phyloP scores from a whole-genome alignment of 2,888 invertebrate genomes.

The Alloplasta piceator region DNA sequence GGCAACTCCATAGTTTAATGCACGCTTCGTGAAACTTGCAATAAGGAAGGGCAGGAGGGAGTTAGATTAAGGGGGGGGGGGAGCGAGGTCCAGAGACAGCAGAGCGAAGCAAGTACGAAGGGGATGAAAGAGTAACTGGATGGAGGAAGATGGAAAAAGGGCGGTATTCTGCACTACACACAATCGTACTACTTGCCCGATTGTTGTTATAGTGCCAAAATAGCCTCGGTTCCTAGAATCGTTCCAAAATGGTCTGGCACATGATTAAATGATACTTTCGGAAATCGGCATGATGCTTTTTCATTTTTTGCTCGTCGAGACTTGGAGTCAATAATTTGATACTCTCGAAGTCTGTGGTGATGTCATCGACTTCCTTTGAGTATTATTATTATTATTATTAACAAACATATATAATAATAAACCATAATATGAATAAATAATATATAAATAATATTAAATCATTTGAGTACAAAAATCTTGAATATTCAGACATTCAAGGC shows the following conservation, averaged over 20 bases:
- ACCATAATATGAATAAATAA: no score
- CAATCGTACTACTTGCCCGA: slow-evolving; percentile 76
- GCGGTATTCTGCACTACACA: slow-evolving; percentile 72
- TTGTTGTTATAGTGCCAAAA: slow-evolving; percentile 69
- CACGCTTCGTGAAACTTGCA: slow-evolving; percentile 82
- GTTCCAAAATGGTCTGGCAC: no score
- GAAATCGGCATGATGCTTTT: not conserved
- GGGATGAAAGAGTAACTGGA: slow-evolving; percentile 58
- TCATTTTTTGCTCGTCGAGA: no score
- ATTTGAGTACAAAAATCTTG: no score
- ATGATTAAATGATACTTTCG: no score
- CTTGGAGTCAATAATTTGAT: not conserved
- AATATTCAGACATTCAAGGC: no score
- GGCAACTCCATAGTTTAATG: slow-evolving; percentile 83
- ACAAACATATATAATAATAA: no score
- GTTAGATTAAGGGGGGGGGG: slow-evolving; percentile 59
- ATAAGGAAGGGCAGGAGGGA: slow-evolving; percentile 79
- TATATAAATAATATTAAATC: no score
- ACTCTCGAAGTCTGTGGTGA: not conserved
- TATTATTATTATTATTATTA: slow-evolving; percentile 1
- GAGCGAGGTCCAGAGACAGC: slow-evolving; percentile 35
- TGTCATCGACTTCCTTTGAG: not conserved
- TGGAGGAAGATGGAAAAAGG: slow-evolving; percentile 36
- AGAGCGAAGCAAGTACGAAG: slow-evolving; percentile 66
- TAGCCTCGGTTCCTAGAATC: slow-evolving; percentile 23